These are phyloP conservation scores for Macrophya annulata DNA, from an alignment of 2,888 invertebrate species.

Conservation along the genomic window DNA sequence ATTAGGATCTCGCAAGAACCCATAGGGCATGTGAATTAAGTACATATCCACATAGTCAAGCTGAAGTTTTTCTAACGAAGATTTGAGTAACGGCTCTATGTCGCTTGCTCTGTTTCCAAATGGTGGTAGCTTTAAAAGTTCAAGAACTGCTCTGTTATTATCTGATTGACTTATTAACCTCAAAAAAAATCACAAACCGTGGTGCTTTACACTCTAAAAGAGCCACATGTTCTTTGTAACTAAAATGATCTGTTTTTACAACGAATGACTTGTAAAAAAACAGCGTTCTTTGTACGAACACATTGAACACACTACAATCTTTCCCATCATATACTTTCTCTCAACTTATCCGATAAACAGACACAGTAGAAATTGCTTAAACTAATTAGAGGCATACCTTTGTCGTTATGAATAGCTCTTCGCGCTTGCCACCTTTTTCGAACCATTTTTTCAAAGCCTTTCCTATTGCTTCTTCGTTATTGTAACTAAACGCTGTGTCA, in stretches of 20 bases:
- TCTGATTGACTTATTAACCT: background rate
- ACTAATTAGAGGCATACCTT: conserved; percentile 83
- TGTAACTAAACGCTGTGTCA: conserved; percentile 91
- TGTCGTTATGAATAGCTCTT: conserved; percentile 90
- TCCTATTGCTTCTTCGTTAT: conserved; percentile 89
- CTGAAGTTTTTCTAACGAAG: conserved; percentile 85
- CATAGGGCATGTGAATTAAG: conserved; percentile 89
- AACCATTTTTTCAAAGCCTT: conserved; percentile 86
- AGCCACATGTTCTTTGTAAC: conserved; percentile 17
- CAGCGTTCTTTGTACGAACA: conserved; percentile 17
- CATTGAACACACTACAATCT: background rate
- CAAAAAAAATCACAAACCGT: too few relatives aligned
- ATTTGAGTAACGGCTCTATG: conserved; percentile 84
- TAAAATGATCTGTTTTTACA: background rate
- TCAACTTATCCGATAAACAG: too few relatives aligned
- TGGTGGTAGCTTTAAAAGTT: conserved; percentile 83
- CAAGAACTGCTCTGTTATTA: background rate
- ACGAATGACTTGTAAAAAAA: background rate
- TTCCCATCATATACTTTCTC: too few relatives aligned
- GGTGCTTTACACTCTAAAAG: background rate
- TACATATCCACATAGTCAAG: conserved; percentile 89
- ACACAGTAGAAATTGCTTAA: background rate
- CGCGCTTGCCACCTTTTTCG: conserved; percentile 83
- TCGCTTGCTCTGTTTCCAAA: conserved; percentile 86
- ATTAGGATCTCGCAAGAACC: conserved; percentile 82